phyloP scores from a whole-genome alignment of 2,797 vertebrate genomes.

The Champsocephalus gunnari region DNA sequence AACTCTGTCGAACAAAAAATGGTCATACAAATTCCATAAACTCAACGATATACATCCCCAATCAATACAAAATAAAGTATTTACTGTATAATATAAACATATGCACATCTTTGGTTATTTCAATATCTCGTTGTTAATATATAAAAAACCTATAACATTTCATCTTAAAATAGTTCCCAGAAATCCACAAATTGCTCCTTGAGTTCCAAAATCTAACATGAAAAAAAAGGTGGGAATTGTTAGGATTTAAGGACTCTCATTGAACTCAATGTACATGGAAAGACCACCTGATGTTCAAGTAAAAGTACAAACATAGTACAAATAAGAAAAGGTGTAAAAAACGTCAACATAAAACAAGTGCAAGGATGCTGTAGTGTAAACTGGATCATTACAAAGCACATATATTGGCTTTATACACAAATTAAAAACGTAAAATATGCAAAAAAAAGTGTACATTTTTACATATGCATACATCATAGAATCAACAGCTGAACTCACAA shows the following conservation, averaged over 20 bases:
- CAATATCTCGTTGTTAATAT: slow-evolving; percentile 4
- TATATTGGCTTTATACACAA: background rate
- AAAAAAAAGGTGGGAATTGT: background rate
- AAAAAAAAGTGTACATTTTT: background rate
- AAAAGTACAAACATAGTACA: background rate
- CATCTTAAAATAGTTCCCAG: background rate
- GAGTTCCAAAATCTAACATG: background rate
- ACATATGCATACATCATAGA: slow-evolving; percentile 8
- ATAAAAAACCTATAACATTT: background rate
- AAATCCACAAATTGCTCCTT: background rate
- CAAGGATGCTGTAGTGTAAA: slow-evolving; percentile 1
- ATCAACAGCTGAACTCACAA: slow-evolving; percentile 14
- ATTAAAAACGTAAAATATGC: background rate
- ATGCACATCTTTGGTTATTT: background rate
- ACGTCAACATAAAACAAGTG: slow-evolving; percentile 46
- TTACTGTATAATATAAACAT: slow-evolving; percentile 19
- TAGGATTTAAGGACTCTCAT: background rate
- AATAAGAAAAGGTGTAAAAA: too few relatives aligned
- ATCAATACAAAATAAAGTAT: slow-evolving; percentile 22
- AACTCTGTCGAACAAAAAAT: background rate
- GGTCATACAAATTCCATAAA: background rate
- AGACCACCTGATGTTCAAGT: slow-evolving; percentile 2
- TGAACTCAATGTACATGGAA: background rate
- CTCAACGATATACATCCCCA: slow-evolving; percentile 5
- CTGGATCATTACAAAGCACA: slow-evolving; percentile 13